phyloP scores from a whole-genome alignment of 2,113 vertebrate genomes.

The Tor tambroides region DNA sequence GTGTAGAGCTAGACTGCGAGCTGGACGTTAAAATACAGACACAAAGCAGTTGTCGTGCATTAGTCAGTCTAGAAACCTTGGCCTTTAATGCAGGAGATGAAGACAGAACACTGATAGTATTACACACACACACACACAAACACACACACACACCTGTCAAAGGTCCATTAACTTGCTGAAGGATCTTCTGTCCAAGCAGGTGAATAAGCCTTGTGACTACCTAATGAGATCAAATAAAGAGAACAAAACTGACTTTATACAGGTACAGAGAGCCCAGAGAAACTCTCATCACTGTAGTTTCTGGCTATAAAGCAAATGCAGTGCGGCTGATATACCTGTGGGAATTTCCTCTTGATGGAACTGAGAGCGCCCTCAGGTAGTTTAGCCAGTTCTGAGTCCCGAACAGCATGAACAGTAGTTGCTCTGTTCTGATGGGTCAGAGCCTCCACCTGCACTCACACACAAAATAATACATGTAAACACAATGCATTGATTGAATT shows the following conservation, averaged over 20 bases:
- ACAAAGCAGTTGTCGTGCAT: not conserved
- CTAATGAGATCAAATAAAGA: slow-evolving; percentile 65
- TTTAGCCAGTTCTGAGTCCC: slow-evolving; percentile 94
- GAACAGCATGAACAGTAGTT: slow-evolving; percentile 91
- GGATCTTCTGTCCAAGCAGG: slow-evolving; percentile 92
- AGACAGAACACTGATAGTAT: not conserved
- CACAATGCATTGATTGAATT: not conserved
- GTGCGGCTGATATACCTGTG: slow-evolving; percentile 80
- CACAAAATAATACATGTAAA: not conserved
- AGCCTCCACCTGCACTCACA: slow-evolving; percentile 83
- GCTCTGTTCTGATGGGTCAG: slow-evolving; percentile 91
- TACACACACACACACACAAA: slow-evolving; percentile 48
- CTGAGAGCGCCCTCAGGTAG: slow-evolving; percentile 91
- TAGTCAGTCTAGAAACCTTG: not conserved
- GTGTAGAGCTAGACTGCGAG: slow-evolving; percentile 79
- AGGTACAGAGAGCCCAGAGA: not conserved
- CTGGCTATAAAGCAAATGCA: slow-evolving; percentile 2
- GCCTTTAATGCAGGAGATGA: not conserved
- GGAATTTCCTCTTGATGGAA: slow-evolving; percentile 94
- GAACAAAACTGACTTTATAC: not conserved
- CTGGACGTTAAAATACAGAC: slow-evolving; percentile 66
- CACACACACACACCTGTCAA: slow-evolving; percentile 76
- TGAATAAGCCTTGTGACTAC: slow-evolving; percentile 95
- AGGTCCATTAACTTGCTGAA: slow-evolving; percentile 86
- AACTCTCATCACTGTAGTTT: not conserved